phyloP scores from a whole-genome alignment of 2,888 invertebrate species.

The Lasioglossum zephyrum region DNA sequence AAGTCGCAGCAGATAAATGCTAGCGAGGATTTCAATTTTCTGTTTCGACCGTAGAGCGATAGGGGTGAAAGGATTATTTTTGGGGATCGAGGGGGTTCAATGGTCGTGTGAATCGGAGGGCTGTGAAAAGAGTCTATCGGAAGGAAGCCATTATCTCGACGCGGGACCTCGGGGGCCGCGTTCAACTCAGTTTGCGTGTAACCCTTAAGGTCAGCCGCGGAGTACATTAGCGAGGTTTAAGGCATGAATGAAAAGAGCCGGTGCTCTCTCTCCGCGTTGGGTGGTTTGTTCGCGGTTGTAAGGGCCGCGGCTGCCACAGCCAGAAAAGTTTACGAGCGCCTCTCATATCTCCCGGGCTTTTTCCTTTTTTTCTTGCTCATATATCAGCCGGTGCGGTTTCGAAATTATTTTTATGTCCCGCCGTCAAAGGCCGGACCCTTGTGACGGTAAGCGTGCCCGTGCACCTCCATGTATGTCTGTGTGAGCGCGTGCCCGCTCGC shows the following conservation, averaged over 20 bases:
- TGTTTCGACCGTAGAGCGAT: background rate
- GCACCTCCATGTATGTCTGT: background rate
- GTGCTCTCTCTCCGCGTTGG: conserved; percentile 64
- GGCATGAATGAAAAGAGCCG: conserved; percentile 76
- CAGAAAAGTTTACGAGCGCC: conserved; percentile 82
- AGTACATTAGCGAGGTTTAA: conserved; percentile 75
- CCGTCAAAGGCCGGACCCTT: conserved; percentile 73
- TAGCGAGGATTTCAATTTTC: background rate
- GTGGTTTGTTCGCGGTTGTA: conserved; percentile 80
- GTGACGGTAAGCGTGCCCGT: conserved; percentile 41
- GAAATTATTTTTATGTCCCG: conserved; percentile 80
- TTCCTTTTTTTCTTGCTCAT: conserved; percentile 75
- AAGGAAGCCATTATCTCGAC: conserved; percentile 52
- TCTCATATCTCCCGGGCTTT: conserved; percentile 65
- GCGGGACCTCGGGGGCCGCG: conserved; percentile 51
- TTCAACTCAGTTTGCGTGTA: conserved; percentile 61
- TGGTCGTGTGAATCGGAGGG: conserved; percentile 12
- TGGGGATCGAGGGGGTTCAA: background rate
- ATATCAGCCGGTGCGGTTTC: conserved; percentile 81
- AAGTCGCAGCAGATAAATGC: background rate
- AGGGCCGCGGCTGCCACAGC: conserved; percentile 80
- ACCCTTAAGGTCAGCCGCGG: conserved; percentile 66
- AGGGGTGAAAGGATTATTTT: background rate
- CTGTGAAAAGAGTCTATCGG: conserved; percentile 15
- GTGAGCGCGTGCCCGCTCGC: conserved; percentile 40